Base-by-base conservation (phyloP, 92 coral and sea anemone species). In the Zoanthus sansibaricus region DNA sequence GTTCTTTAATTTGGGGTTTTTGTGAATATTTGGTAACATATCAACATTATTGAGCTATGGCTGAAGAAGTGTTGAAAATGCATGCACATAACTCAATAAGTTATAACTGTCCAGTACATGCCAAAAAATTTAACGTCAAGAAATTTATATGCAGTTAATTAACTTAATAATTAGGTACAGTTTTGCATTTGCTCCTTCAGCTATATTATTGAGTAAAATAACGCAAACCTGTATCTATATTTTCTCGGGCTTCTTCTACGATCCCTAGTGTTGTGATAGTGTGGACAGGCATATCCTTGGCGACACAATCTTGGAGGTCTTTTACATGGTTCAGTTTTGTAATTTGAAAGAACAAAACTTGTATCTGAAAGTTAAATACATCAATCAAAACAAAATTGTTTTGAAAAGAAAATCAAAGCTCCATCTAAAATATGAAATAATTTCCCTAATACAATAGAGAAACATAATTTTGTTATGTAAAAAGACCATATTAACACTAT, bases 281-380 rank as follows among this genome's bases (percentile, higher is more conserved):
- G 98, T 49, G 99, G 99, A 87, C 99, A 97, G 52, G 99, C 99
- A 91, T 97, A 97, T 16, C 99, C 99, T 90, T 97, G 99, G 70
- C 99, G 93, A 73, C 99, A 97, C 77, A 97, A 90, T 59, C 99
- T 90, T 15, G 99, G 99, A 47, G 99, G 99, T 61, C 96, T 97
- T 78, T 95, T 97, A 92, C 99, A 97, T 15, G 94, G 99, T 72
- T 97, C 99, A 20, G 99, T 97, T 89, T 97, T 97, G 86, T 97
- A 97, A 91, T 93, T 95, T n/a, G 99, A 95, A 68, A 97, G 76
- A 21, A 97, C 99, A 91, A 90, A 97, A 74, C 94, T 97, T 72
- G 99, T 97, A 89, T 97, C 99, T 97, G 75, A 16, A 87, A 32
- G 51, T 61, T 18, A 73, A 45, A 71, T 14, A 33, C n/a, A 30